These are phyloP conservation scores for Polypedilum vanderplanki DNA, from an alignment of 1,140 invertebrate genomes.

Conservation along the genomic window DNA sequence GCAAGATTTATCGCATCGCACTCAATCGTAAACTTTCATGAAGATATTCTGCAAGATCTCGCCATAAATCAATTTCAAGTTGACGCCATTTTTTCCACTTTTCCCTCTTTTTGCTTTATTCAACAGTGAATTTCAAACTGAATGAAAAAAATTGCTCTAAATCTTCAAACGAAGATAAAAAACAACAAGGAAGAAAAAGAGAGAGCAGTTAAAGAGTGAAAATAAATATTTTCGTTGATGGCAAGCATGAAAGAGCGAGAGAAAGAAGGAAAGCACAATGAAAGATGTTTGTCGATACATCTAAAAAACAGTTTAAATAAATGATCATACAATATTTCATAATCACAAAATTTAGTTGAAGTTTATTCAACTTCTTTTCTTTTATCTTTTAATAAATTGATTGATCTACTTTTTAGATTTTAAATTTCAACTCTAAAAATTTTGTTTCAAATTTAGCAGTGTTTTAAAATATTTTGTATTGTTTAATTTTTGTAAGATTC, in stretches of 20 bases:
- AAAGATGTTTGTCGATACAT: slow-evolving; percentile 18
- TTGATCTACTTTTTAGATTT: too few species aligned
- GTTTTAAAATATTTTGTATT: too few species aligned
- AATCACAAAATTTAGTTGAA: not conserved
- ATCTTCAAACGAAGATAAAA: not conserved
- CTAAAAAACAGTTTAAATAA: slow-evolving; percentile 12
- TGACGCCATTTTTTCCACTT: slow-evolving; percentile 11
- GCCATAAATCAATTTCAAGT: slow-evolving; percentile 18
- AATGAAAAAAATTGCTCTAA: not conserved
- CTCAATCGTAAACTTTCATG: slow-evolving; percentile 17
- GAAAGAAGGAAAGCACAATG: not conserved
- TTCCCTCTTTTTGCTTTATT: not conserved
- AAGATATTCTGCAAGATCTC: slow-evolving; percentile 17
- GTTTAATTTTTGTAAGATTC: too few species aligned
- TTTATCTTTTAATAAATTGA: too few species aligned
- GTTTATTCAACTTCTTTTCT: too few species aligned
- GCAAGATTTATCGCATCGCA: slow-evolving; percentile 16
- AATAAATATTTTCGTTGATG: not conserved
- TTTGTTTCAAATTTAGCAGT: too few species aligned
- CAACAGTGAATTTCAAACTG: too few species aligned
- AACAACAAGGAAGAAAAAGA: not conserved
- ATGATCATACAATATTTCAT: slow-evolving; percentile 7
- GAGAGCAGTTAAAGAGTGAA: not conserved
- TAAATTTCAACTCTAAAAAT: too few species aligned
- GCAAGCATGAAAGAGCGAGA: not conserved